Evolutionary conservation across 2,888 invertebrate species (phyloP).

Genomic region (Epirrhoe alternata): DNA sequence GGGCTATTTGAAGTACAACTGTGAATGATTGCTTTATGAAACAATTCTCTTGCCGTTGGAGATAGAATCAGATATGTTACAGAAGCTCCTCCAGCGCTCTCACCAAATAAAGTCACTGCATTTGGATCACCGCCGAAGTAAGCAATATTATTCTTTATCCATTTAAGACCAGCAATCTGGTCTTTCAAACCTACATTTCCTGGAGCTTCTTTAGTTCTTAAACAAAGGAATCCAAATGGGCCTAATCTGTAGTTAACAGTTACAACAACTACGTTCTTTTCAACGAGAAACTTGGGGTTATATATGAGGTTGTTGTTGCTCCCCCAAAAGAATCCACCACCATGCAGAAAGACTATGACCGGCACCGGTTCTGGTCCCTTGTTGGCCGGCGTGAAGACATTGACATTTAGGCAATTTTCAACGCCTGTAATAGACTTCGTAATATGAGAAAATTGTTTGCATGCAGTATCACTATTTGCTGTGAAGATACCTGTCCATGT

Average conservation of each 20-base stretch:
- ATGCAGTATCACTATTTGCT: conserved; percentile 9
- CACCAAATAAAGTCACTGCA: conserved; percentile 45
- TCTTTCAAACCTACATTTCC: conserved; percentile 59
- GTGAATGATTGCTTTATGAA: conserved; percentile 56
- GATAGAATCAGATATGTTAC: conserved; percentile 48
- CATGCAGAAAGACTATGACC: conserved; percentile 47
- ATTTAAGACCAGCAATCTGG: conserved; percentile 53
- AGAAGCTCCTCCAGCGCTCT: conserved; percentile 19
- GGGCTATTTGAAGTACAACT: conserved; percentile 55
- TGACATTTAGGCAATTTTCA: conserved; percentile 22
- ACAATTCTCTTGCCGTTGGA: conserved; percentile 53
- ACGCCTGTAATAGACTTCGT: conserved; percentile 7
- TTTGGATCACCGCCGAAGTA: conserved; percentile 55
- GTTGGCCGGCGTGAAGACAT: conserved; percentile 15
- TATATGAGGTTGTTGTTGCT: conserved; percentile 49
- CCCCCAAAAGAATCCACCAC: conserved; percentile 52
- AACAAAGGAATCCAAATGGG: conserved; percentile 54
- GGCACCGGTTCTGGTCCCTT: conserved; percentile 11
- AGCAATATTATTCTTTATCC: conserved; percentile 55
- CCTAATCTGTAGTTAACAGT: conserved; percentile 57
- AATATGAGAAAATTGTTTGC: conserved; percentile 21
- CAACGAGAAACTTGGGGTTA: conserved; percentile 53
- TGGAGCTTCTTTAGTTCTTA: conserved; percentile 51
- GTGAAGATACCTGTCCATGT: conserved; percentile 11
- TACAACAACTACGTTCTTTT: conserved; percentile 52